Percentiles rank a stretch among this genome's conserved stretches.
These are phyloP conservation scores for Malurus splendens DNA, from an alignment of 2,797 vertebrate genomes.

Conservation along the genomic window DNA sequence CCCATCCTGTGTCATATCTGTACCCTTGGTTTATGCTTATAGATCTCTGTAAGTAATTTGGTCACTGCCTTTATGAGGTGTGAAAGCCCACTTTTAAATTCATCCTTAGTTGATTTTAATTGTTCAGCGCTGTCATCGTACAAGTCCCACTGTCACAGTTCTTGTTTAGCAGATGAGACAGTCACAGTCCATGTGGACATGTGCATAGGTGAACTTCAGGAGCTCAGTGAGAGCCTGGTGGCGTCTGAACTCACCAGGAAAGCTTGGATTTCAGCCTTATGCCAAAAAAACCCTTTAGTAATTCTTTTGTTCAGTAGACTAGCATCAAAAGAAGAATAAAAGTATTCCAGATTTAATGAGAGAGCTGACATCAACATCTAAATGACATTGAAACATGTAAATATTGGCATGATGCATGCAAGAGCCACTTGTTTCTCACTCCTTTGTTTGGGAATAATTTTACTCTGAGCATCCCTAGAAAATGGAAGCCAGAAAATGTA, in stretches of 20 bases:
- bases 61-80: not conserved
- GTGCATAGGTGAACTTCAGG: not conserved
- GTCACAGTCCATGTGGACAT: not conserved
- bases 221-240: not conserved
- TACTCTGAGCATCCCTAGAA: not conserved
- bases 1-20: accelerated
- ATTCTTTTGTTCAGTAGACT: not conserved
- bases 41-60: not conserved
- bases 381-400: not conserved
- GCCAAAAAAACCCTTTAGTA: not conserved
- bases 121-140: not conserved
- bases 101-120: not conserved
- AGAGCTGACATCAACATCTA: not conserved
- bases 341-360: not conserved
- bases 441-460: not conserved
- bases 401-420: not conserved
- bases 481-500: not conserved
- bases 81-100: not conserved
- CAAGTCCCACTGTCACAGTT: not conserved
- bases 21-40: not conserved
- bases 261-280: not conserved
- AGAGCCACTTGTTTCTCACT: not conserved
- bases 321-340: not conserved
- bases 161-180: not conserved
- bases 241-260: not conserved